These are phyloP conservation scores for Turritopsis rubra DNA, from an alignment of 30 jellyfish, hydroid and myxozoan genomes.

Conservation along the genomic window DNA sequence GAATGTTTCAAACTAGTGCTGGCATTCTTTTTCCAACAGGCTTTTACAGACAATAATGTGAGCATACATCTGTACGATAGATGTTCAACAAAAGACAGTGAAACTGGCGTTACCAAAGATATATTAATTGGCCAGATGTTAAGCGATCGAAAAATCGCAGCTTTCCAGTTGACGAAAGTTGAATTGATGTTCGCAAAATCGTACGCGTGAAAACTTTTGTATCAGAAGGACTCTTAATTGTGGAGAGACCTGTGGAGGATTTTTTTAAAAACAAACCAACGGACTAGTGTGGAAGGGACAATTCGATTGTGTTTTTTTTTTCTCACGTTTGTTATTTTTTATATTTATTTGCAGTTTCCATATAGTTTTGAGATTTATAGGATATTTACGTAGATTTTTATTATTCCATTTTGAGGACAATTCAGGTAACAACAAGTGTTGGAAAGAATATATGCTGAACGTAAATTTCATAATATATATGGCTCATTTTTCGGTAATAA, in stretches of 20 bases:
- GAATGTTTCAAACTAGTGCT: too few species aligned
- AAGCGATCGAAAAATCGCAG: background rate
- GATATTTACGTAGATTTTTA: too few species aligned
- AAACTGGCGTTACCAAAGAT: conserved; percentile 11
- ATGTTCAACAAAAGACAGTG: background rate
- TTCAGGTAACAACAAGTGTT: too few species aligned
- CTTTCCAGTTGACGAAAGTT: background rate
- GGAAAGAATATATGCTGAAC: too few species aligned
- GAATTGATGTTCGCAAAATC: background rate
- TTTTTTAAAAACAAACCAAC: background rate
- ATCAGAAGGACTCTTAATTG: background rate
- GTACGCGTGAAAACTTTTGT: background rate
- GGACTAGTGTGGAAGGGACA: background rate
- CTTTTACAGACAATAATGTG: background rate
- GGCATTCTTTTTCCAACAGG: background rate
- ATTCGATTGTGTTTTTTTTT: background rate
- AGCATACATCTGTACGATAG: conserved; percentile 19
- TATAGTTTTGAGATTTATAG: too few species aligned
- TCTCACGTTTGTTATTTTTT: too few species aligned
- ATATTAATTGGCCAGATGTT: conserved; percentile 15
- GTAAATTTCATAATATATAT: too few species aligned
- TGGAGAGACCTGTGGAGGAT: background rate
- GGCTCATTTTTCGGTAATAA: too few species aligned
- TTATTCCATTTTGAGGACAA: too few species aligned
- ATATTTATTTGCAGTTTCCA: too few species aligned